phyloP scores from a whole-genome alignment of 2,888 invertebrate genomes.

The Eledone cirrhosa region DNA sequence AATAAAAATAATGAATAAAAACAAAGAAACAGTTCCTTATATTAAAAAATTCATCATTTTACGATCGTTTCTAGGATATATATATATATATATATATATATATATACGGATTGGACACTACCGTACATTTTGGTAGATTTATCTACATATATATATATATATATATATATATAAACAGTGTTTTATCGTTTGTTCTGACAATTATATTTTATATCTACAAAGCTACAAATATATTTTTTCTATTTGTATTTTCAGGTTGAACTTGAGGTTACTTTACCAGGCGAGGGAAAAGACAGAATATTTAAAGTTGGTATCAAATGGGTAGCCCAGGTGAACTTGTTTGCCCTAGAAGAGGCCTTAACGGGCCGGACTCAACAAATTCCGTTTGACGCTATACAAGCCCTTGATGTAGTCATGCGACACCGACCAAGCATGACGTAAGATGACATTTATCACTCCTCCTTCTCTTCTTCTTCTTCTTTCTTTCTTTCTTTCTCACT shows the following conservation, averaged over 20 bases:
- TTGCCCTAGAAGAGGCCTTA: conserved; percentile 95
- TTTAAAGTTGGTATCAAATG: conserved; percentile 98
- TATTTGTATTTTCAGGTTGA: conserved; percentile 63
- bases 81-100: too few relatives aligned
- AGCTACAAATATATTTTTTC: too few relatives aligned
- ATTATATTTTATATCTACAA: too few relatives aligned
- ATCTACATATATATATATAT: too few relatives aligned
- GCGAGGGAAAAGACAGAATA: conserved; percentile 97
- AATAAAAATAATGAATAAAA: too few relatives aligned
- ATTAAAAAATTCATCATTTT: too few relatives aligned
- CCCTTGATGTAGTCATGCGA: conserved; percentile 98
- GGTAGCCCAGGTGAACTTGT: conserved; percentile 96
- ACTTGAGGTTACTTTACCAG: conserved; percentile 85
- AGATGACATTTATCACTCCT: conserved; percentile 40
- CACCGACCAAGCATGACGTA: conserved; percentile 97
- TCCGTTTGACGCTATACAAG: conserved; percentile 97
- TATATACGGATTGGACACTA: too few relatives aligned
- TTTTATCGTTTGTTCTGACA: too few relatives aligned
- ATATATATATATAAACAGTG: too few relatives aligned
- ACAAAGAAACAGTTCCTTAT: too few relatives aligned
- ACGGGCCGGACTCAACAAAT: conserved; percentile 92
- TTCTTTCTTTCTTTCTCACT: not conserved
- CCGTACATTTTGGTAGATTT: too few relatives aligned
- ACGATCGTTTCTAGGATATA: too few relatives aligned
- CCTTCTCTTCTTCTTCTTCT: not conserved